Evolutionary conservation across 2,113 vertebrate species (phyloP).

Genomic region (Hepsetus odoe): DNA sequence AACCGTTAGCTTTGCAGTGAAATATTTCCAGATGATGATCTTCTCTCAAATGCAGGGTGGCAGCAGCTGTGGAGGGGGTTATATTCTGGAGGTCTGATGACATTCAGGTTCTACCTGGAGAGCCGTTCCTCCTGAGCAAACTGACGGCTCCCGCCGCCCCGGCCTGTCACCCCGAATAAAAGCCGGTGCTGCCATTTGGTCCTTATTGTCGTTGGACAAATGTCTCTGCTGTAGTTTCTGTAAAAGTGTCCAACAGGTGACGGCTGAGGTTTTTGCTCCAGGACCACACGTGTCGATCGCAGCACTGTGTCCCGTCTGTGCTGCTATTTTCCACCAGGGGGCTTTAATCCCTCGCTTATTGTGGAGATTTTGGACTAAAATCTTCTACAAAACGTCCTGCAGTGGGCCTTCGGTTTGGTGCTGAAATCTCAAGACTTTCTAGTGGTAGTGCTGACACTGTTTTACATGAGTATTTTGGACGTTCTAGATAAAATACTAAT

Average conservation of each 20-base stretch:
- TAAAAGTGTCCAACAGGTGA: no score
- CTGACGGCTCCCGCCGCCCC: slow-evolving; percentile 5
- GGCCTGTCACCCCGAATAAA: slow-evolving; percentile 57
- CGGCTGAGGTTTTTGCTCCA: background rate
- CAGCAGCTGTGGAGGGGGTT: slow-evolving; percentile 61
- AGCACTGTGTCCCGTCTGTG: background rate
- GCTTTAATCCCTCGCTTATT: no score
- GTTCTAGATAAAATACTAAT: no score
- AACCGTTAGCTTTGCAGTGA: slow-evolving; percentile 47
- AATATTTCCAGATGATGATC: slow-evolving; percentile 70
- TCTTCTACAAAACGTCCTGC: no score
- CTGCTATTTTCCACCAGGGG: no score
- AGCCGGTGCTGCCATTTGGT: slow-evolving; percentile 38
- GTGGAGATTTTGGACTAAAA: no score
- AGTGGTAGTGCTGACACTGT: no score
- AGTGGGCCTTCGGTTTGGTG: no score
- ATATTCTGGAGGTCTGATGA: slow-evolving; percentile 61
- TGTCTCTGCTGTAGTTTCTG: background rate
- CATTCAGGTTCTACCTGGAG: slow-evolving; percentile 45
- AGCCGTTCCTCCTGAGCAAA: slow-evolving; percentile 57
- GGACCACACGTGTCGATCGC: background rate
- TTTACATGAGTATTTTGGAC: no score
- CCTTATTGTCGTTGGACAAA: slow-evolving; percentile 33
- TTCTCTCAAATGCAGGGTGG: slow-evolving; percentile 52
- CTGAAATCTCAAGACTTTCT: no score